Base-by-base conservation (phyloP, 2,113 vertebrate species). In the Phocoena sinus region DNA sequence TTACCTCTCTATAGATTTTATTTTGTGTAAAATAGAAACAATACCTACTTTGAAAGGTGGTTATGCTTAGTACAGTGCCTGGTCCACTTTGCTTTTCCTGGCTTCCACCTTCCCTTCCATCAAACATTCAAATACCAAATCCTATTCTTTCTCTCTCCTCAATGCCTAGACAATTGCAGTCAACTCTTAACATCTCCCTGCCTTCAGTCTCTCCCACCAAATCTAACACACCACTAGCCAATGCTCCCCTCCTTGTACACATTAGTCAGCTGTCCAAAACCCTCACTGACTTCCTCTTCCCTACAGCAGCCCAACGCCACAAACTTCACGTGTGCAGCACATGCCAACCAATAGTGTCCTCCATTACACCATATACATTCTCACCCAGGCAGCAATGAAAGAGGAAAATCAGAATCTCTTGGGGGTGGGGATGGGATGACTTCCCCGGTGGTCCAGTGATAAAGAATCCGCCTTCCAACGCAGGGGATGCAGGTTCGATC, bases 21-120 rank as follows among this genome's bases (percentile, higher is more conserved):
- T 28, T 84, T 73, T 89, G 31, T 60, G 10, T 94, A 83, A 89
- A 60, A 80, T 79, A 73, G 33, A 94, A 97, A 96, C 53, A 58
- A 53, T 25, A 67, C 33, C n/a, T 58, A 20, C 85, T 76, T 58
- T 65, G 76, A 79, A 82, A 87, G 13, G 17, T 56, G 17, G 5
- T 50, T 77, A 77, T 68, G 18, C 28, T 70, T 79, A 65, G 38
- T 50, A 73, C 36, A 67, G 2, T 68, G 28, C 28, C 53, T 33
- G 6, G 31, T 56, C 68, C 44, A 2, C 41, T 87, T 68, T 38
- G 60, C 17, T 93, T 81, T 84, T 81, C 68, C n/a, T 86, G 74
- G 53, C 13, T 36, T 91, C 25, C 53, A 60, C 36, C 11, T 87
- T 91, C 50, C 33, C 67, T 88, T 18, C 62, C 53, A 71, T 79